Conservation (phyloP, 2,797 vertebrate genomes). For the Vultur gryphus region DNA sequence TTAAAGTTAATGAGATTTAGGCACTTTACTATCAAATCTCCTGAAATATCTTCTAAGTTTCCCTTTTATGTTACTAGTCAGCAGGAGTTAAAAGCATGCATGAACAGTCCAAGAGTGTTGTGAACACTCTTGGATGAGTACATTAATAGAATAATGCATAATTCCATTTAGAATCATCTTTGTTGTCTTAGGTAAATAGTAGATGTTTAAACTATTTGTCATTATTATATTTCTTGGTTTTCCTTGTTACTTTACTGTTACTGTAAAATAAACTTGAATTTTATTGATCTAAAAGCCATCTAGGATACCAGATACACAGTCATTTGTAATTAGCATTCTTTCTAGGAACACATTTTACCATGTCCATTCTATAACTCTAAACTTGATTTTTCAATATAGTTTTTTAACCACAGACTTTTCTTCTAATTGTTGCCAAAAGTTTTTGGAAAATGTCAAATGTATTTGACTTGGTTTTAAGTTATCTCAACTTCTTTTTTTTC, state of each 20-base stretch:
- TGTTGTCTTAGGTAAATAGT: background rate
- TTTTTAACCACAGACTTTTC: background rate
- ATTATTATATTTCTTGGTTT: background rate
- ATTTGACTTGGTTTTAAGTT: background rate
- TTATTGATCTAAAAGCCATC: background rate
- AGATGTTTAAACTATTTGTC: background rate
- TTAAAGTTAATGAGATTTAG: background rate
- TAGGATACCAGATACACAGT: background rate
- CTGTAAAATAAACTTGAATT: background rate
- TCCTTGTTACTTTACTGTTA: background rate
- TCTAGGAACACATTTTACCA: background rate
- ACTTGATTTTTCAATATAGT: background rate
- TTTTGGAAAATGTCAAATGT: background rate
- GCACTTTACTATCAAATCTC: background rate
- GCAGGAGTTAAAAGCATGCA: background rate
- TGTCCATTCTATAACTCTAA: background rate
- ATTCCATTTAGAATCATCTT: background rate
- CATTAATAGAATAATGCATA: background rate
- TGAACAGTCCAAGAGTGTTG: background rate
- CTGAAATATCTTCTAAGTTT: background rate
- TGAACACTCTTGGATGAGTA: rapidly evolving
- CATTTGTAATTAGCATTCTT: background rate
- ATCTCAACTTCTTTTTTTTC: background rate
- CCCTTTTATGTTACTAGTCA: background rate
- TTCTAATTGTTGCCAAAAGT: background rate